Evolutionary conservation across 1,140 invertebrate species (phyloP).

Genomic region (Adelges cooleyi): DNA sequence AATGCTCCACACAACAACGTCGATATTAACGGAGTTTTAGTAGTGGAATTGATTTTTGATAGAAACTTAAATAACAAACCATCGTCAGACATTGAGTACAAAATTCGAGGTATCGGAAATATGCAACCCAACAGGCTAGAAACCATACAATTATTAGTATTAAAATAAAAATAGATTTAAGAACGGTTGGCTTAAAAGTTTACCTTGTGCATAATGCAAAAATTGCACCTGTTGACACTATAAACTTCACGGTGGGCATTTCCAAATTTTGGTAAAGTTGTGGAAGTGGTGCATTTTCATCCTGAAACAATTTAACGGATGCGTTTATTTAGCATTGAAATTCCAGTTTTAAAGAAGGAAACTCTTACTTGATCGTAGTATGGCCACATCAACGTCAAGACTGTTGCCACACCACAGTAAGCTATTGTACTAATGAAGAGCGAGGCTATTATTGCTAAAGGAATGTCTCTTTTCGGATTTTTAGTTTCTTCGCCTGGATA

Average conservation of each 20-base stretch:
- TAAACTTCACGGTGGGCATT: constrained; percentile 69
- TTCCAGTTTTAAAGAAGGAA: too few relatives aligned
- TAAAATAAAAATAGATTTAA: neutral
- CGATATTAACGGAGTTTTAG: constrained; percentile 33
- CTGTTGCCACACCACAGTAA: constrained; percentile 64
- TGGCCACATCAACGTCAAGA: constrained; percentile 78
- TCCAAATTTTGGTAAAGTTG: constrained; percentile 63
- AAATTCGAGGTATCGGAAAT: constrained; percentile 70
- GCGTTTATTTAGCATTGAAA: too few relatives aligned
- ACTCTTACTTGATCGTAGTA: constrained; percentile 20
- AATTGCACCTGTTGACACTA: constrained; percentile 59
- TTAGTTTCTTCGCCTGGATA: constrained; percentile 46
- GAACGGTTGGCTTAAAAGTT: neutral
- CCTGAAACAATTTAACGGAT: neutral
- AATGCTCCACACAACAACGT: constrained; percentile 34
- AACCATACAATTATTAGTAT: neutral
- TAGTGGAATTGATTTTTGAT: constrained; percentile 47
- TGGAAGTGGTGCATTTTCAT: constrained; percentile 57
- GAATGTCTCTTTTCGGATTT: constrained; percentile 49
- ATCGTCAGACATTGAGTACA: constrained; percentile 81
- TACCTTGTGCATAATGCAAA: constrained; percentile 29
- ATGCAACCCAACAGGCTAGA: constrained; percentile 66
- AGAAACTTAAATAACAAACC: constrained; percentile 72
- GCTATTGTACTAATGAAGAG: constrained; percentile 43
- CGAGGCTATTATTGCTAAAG: constrained; percentile 47